These are phyloP conservation scores for Naja naja DNA, from an alignment of 2,113 vertebrate genomes.

Conservation along the genomic window DNA sequence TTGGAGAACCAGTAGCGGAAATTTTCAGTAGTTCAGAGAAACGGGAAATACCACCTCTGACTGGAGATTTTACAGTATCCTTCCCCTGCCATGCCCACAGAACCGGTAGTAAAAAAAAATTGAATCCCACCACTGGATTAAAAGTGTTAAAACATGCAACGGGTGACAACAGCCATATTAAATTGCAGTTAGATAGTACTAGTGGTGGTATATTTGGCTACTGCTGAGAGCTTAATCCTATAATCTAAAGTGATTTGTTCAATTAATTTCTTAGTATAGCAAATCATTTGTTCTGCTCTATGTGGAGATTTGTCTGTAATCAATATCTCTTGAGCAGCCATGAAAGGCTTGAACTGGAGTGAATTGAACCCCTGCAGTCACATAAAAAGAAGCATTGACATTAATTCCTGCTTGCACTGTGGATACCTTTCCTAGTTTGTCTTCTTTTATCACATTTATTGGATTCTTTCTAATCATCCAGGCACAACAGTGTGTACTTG, in stretches of 20 bases:
- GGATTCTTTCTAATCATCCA: not conserved
- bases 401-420: slow-evolving; percentile 35
- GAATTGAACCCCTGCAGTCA: slow-evolving; percentile 28
- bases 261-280: slow-evolving; percentile 8
- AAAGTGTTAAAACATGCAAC: not conserved
- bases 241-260: slow-evolving; percentile 11
- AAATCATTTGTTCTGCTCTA: not conserved
- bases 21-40: too few relatives aligned
- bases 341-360: not conserved
- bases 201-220: not conserved
- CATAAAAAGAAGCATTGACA: not conserved
- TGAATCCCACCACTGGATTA: not conserved
- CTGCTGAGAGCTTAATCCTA: slow-evolving; percentile 12
- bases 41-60: too few relatives aligned
- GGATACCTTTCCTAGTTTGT: not conserved
- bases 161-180: accelerated
- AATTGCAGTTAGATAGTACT: not conserved
- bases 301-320: not conserved
- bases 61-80: too few relatives aligned
- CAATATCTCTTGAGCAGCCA: not conserved
- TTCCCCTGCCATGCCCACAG: too few relatives aligned
- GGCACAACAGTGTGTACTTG: not conserved
- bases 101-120: too few relatives aligned
- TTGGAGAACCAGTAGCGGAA: too few relatives aligned
- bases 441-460: slow-evolving; percentile 8